Evolutionary conservation across 2,888 invertebrate species (phyloP).

Genomic region (Amorpha juglandis): DNA sequence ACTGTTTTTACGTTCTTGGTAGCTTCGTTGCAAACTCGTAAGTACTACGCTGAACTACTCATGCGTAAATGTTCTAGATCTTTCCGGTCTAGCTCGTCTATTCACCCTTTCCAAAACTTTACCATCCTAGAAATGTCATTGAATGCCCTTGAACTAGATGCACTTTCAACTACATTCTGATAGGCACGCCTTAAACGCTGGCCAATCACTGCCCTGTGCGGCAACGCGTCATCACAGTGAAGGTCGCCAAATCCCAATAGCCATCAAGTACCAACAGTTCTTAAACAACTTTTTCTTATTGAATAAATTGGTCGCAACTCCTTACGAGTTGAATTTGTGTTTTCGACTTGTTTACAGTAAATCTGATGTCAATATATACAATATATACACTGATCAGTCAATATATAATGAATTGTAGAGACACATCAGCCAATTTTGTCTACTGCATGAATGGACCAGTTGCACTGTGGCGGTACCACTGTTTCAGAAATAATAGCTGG

Average conservation of each 20-base stretch:
- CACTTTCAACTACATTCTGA: constrained; percentile 16
- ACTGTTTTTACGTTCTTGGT: too few relatives aligned
- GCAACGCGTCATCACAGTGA: not conserved
- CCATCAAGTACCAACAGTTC: not conserved
- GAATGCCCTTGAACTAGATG: constrained; percentile 19
- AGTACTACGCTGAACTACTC: too few relatives aligned
- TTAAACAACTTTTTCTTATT: constrained; percentile 4
- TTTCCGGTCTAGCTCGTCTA: not conserved
- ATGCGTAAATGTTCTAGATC: not conserved
- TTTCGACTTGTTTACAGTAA: too few relatives aligned
- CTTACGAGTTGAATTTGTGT: too few relatives aligned
- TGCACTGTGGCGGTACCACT: too few relatives aligned
- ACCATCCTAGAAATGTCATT: not conserved
- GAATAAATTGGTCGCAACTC: not conserved
- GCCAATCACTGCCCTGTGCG: not conserved
- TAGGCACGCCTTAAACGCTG: constrained; percentile 14
- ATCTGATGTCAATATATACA: too few relatives aligned
- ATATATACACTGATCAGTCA: too few relatives aligned
- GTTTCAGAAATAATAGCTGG: too few relatives aligned
- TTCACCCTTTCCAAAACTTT: not conserved
- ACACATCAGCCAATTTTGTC: too few relatives aligned
- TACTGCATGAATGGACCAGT: too few relatives aligned
- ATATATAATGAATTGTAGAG: too few relatives aligned
- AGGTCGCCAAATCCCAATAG: constrained; percentile 8
- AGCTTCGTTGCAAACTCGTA: too few relatives aligned